These are phyloP conservation scores for Lasius fuliginosus DNA, from an alignment of 2,888 invertebrate genomes.

Conservation along the genomic window DNA sequence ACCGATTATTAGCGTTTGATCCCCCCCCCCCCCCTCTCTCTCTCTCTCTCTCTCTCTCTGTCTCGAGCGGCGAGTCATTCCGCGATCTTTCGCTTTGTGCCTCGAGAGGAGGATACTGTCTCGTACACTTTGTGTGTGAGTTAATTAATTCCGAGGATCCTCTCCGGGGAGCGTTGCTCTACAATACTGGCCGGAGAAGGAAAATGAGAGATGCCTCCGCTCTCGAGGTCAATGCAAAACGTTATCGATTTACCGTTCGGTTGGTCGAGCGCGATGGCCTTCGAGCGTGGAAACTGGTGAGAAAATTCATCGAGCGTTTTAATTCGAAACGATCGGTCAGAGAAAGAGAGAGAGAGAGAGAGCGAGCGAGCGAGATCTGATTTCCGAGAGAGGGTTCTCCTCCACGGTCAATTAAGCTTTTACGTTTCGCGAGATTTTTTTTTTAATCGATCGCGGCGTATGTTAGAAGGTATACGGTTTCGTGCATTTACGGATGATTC, in stretches of 20 bases:
- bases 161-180: slow-evolving; percentile 7
- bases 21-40: background rate
- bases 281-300: slow-evolving; percentile 48
- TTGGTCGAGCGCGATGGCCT: slow-evolving; percentile 26
- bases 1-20: slow-evolving; percentile 15
- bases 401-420: slow-evolving; percentile 39
- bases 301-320: slow-evolving; percentile 54
- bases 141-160: background rate
- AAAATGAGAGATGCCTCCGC: slow-evolving; percentile 22
- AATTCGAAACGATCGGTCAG: slow-evolving; percentile 30
- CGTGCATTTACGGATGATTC: background rate
- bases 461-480: slow-evolving; percentile 30
- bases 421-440: slow-evolving; percentile 21
- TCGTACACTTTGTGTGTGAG: background rate
- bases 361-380: slow-evolving; percentile 1
- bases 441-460: background rate
- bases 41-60: too few relatives aligned
- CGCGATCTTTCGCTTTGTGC: slow-evolving; percentile 1
- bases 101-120: background rate
- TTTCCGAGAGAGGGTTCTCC: slow-evolving; percentile 22
- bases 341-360: background rate
- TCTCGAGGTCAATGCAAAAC: slow-evolving; percentile 53
- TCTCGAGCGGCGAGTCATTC: background rate
- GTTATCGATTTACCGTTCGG: slow-evolving; percentile 56
- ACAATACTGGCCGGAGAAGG: background rate